Evolutionary conservation across 2,888 invertebrate genomes (phyloP).

Genomic region (Linyphia triangularis): DNA sequence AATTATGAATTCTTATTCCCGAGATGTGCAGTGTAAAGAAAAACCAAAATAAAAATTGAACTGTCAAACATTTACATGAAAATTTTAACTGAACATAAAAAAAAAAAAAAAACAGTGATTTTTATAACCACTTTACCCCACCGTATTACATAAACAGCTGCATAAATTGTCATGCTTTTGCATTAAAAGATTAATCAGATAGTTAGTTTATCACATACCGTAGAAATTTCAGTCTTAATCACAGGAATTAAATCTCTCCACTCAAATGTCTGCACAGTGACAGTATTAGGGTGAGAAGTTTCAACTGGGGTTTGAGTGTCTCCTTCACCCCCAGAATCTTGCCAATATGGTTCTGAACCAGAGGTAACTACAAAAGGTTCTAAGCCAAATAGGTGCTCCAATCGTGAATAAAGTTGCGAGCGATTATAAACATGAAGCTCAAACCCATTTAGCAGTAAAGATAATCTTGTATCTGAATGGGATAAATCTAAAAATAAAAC

Average conservation of each 20-base stretch:
- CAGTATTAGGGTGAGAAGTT: slow-evolving; percentile 28
- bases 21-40: no score
- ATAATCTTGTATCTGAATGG: slow-evolving; percentile 94
- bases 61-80: no score
- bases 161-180: no score
- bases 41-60: no score
- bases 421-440: slow-evolving; percentile 97
- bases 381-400: slow-evolving; percentile 93
- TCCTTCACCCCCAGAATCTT: slow-evolving; percentile 72
- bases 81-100: no score
- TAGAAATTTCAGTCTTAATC: slow-evolving; percentile 95
- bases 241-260: slow-evolving; percentile 98
- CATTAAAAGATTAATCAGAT: no score
- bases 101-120: no score
- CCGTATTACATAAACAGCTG: no score
- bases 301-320: slow-evolving; percentile 68
- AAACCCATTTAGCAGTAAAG: slow-evolving; percentile 94
- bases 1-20: no score
- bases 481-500: slow-evolving; percentile 88
- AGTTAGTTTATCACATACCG: no score
- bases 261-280: slow-evolving; percentile 84
- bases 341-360: slow-evolving; percentile 74
- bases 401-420: slow-evolving; percentile 89
- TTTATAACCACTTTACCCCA: no score
- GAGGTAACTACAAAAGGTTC: slow-evolving; percentile 86